Evolutionary conservation across 2,113 vertebrate genomes (phyloP).

Genomic region (Pituophis catenifer): DNA sequence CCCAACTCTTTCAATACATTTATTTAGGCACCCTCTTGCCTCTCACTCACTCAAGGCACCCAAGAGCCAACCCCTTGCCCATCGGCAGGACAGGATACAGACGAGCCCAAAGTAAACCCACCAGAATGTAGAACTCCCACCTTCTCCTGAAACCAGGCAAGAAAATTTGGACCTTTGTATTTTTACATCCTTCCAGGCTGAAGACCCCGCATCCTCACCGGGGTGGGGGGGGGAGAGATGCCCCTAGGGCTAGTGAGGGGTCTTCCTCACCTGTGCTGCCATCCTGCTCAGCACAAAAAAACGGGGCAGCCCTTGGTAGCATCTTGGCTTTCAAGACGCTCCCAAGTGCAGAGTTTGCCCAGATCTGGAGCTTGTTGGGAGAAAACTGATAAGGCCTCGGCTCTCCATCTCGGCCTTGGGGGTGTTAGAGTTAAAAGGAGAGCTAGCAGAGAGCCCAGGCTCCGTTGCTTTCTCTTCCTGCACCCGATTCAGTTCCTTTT

Average conservation of each 20-base stretch:
- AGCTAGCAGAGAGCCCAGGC: fast-evolving
- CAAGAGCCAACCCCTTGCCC: neutral
- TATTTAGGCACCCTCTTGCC: neutral
- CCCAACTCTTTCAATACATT: neutral
- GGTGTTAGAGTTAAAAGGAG: too few species aligned
- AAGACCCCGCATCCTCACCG: neutral
- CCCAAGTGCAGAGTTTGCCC: neutral
- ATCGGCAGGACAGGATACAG: neutral
- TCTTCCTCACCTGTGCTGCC: neutral
- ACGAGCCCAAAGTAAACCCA: neutral
- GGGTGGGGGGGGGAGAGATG: neutral
- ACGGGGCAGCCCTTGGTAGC: neutral
- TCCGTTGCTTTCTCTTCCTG: too few species aligned
- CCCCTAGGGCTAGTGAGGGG: neutral
- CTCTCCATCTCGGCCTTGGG: neutral
- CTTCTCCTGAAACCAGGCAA: neutral
- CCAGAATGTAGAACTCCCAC: neutral
- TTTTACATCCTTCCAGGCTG: neutral
- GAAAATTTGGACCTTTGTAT: neutral
- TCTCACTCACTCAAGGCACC: neutral
- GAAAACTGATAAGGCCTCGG: neutral
- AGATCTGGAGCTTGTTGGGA: neutral
- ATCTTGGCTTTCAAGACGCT: neutral
- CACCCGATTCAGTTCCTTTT: fast-evolving
- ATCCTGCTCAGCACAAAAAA: neutral